Percentiles rank a stretch among this genome's conserved stretches.
Conservation (phyloP, 2,888 invertebrate genomes). For the Limnephilus rhombicus region DNA sequence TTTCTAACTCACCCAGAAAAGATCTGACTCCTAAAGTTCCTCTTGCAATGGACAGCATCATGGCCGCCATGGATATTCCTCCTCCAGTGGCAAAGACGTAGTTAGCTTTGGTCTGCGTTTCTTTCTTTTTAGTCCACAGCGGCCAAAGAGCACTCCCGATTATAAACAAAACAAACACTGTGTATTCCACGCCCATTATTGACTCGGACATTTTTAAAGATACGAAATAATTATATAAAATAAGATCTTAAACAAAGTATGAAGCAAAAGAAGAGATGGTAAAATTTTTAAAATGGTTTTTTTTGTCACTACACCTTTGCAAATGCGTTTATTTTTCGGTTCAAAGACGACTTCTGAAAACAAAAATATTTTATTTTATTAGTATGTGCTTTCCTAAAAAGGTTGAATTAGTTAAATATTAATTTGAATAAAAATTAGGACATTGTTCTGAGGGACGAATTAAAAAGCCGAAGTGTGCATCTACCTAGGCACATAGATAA, state of each 20-base stretch:
- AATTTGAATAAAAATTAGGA: too few species aligned
- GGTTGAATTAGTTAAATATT: too few species aligned
- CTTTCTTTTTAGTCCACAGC: constrained; percentile 83
- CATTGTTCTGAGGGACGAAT: too few species aligned
- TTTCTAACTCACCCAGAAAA: constrained; percentile 82
- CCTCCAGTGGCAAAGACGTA: constrained; percentile 85
- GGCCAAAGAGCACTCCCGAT: constrained; percentile 86
- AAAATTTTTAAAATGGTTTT: background rate
- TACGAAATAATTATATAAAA: background rate
- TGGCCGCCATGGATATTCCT: constrained; percentile 86
- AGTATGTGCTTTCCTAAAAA: too few species aligned
- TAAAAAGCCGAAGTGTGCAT: too few species aligned
- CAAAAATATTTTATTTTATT: too few species aligned
- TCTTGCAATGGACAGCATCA: constrained; percentile 90
- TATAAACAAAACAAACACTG: constrained; percentile 87
- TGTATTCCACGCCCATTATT: constrained; percentile 84
- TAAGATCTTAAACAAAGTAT: background rate
- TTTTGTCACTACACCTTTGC: background rate
- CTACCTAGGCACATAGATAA: too few species aligned
- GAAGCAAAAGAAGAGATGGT: background rate
- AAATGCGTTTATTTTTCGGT: too few species aligned
- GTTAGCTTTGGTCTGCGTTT: constrained; percentile 83
- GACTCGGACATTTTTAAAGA: background rate
- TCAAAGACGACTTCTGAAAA: too few species aligned
- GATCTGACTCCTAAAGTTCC: constrained; percentile 90